phyloP scores from a whole-genome alignment of 1,140 invertebrate genomes.

The Magallana gigas region DNA sequence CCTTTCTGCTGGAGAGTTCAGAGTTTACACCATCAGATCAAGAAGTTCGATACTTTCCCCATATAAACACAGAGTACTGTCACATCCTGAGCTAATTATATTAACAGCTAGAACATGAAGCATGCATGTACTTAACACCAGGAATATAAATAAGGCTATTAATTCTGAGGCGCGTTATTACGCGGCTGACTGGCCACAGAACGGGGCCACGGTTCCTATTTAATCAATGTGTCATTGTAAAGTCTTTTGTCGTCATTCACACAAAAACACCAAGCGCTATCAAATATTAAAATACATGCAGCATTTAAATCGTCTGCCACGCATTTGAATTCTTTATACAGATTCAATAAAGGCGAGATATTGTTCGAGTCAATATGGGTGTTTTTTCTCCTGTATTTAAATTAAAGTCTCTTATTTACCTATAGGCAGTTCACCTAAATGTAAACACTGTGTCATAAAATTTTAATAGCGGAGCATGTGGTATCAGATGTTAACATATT shows the following conservation, averaged over 20 bases:
- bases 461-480: not conserved
- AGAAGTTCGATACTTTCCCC: not conserved
- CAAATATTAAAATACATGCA: slow-evolving; percentile 23
- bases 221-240: slow-evolving; percentile 11
- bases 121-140: not conserved
- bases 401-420: not conserved
- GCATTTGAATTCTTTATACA: not conserved
- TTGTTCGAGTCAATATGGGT: not conserved
- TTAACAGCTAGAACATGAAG: not conserved
- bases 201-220: not conserved
- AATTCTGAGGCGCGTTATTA: not conserved
- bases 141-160: not conserved
- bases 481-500: slow-evolving; percentile 30
- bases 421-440: not conserved
- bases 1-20: not conserved
- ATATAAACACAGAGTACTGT: not conserved
- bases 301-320: not conserved
- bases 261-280: not conserved
- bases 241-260: slow-evolving; percentile 1
- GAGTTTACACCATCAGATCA: not conserved
- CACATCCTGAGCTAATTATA: not conserved
- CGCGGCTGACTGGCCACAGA: not conserved
- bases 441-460: slow-evolving; percentile 14
- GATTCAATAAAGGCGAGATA: not conserved
- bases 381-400: not conserved